phyloP scores from a whole-genome alignment of 2,888 invertebrate species.

The Eucriotettix oculatus region DNA sequence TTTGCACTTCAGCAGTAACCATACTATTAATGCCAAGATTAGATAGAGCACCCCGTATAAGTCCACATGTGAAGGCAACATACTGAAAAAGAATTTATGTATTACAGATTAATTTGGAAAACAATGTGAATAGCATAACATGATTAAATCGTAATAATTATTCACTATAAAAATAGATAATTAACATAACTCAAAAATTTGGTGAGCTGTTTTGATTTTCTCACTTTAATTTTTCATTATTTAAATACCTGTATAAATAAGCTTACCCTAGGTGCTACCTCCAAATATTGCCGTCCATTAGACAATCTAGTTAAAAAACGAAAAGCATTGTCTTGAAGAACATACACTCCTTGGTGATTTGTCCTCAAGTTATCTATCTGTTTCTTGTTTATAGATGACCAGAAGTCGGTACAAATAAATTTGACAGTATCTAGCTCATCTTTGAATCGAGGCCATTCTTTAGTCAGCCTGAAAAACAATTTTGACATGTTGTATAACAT shows the following conservation, averaged over 20 bases:
- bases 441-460: slow-evolving; percentile 85
- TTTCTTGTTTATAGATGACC: slow-evolving; percentile 94
- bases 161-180: neutral
- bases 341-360: slow-evolving; percentile 96
- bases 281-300: slow-evolving; percentile 77
- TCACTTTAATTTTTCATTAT: neutral
- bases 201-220: slow-evolving; percentile 6
- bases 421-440: slow-evolving; percentile 97
- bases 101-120: neutral
- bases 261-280: slow-evolving; percentile 68
- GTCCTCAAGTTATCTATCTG: slow-evolving; percentile 95
- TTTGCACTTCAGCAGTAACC: slow-evolving; percentile 87
- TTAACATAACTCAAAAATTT: neutral
- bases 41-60: slow-evolving; percentile 85
- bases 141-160: neutral
- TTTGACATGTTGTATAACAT: neutral
- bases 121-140: neutral
- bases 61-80: slow-evolving; percentile 89
- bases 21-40: slow-evolving; percentile 87
- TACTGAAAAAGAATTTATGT: slow-evolving; percentile 35
- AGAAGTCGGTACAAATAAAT: slow-evolving; percentile 97
- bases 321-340: slow-evolving; percentile 90
- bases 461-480: slow-evolving; percentile 44
- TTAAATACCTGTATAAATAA: neutral
- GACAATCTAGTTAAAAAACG: slow-evolving; percentile 78